These are phyloP conservation scores for Schrankia costaestrigalis DNA, from an alignment of 2,888 invertebrate genomes.

Conservation along the genomic window DNA sequence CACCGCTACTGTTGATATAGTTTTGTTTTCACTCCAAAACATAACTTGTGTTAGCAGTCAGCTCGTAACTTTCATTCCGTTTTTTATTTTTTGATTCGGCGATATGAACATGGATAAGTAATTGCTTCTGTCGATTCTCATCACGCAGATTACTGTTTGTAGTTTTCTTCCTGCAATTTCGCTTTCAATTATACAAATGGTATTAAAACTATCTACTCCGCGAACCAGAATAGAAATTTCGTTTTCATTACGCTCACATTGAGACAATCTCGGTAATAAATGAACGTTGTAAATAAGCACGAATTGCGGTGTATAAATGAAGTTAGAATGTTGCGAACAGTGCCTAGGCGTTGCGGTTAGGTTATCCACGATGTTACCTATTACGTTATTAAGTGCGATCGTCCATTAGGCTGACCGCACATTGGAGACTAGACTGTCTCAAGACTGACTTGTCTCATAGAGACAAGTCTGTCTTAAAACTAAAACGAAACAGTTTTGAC, in stretches of 20 bases:
- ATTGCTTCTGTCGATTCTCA: constrained; percentile 49
- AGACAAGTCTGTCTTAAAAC: no score
- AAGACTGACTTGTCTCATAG: no score
- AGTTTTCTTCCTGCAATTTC: no score
- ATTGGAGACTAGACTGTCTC: no score
- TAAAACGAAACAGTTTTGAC: no score
- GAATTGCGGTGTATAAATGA: constrained; percentile 26
- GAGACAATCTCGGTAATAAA: constrained; percentile 20
- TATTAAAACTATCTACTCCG: constrained; percentile 7
- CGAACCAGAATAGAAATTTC: constrained; percentile 7
- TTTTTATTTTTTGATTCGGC: constrained; percentile 52
- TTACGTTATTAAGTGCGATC: constrained; percentile 69
- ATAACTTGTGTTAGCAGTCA: constrained; percentile 42
- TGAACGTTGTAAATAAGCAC: constrained; percentile 25
- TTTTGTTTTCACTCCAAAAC: constrained; percentile 55
- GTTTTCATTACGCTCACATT: no score
- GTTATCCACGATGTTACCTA: constrained; percentile 50
- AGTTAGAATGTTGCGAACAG: constrained; percentile 29
- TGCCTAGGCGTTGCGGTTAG: constrained; percentile 44
- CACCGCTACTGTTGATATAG: constrained; percentile 54
- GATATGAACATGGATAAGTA: constrained; percentile 60
- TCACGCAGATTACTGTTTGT: constrained; percentile 29
- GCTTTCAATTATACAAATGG: constrained; percentile 16
- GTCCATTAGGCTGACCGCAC: constrained; percentile 56
- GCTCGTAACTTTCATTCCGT: constrained; percentile 51